Base-by-base conservation (phyloP, 2,797 vertebrate genomes). In the Paedocypris micromegethes region DNA sequence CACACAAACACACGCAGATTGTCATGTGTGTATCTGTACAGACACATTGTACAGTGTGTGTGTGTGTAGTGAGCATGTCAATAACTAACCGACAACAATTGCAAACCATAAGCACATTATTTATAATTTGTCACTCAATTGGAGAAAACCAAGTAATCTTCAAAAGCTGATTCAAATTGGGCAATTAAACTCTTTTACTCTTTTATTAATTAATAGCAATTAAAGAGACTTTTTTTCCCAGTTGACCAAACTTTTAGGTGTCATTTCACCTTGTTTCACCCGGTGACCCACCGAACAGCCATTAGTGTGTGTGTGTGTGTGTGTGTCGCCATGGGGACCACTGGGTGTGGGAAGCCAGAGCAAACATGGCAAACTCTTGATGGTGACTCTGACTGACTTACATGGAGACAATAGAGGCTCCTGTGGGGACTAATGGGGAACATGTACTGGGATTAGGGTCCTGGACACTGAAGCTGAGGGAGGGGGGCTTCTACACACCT, bases 371-470 rank as follows among this genome's bases (percentile, higher is more conserved):
- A 60, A 78, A 66, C 65, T 72, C 51, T 72, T 82, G 80, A 85
- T 84, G 83, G 77, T 83, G 85, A 87, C 87, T 89, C 83, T 80
- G 54, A 64, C 82, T 84, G 83, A 86, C 84, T 82, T 79, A 76
- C 78, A 2, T 54, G 69, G 66, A 74, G 75, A 90, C 88, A 89
- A 90, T 83, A 78, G 83, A 54, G 1, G 78, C 70, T 64, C 83
- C 86, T 83, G 83, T 85, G 85, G 85, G 84, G 74, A 76, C 85
- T 87, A 87, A 90, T 87, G 83, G 82, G 83, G 84, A 86, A 82
- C 82, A 89, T 86, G 84, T 85, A 87, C 90, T 83, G 63, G 80
- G 84, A 89, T 87, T 86, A 89, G 81, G 76, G 72, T 72, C 77
- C 85, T 88, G 54, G 57, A 73, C 64, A 58, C 62, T 63, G 70